Percentiles rank a stretch among this genome's conserved stretches.
phyloP scores from a whole-genome alignment of 1,140 invertebrate genomes.

The Rhyzopertha dominica region DNA sequence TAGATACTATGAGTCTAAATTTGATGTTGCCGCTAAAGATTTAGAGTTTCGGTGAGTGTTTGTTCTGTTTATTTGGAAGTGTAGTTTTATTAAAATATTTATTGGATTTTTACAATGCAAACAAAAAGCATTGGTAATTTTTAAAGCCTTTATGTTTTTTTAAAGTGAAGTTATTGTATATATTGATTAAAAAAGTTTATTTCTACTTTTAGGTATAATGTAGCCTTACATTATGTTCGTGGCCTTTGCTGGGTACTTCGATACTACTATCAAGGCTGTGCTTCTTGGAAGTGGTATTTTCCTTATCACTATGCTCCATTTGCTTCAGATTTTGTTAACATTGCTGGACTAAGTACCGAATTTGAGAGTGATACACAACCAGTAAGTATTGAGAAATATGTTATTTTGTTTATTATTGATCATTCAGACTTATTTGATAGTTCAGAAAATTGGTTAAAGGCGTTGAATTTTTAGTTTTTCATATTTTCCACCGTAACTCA shows the following conservation, averaged over 20 bases:
- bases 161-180: no score
- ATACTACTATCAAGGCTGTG: conserved; percentile 99
- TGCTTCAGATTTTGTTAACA: conserved; percentile 96
- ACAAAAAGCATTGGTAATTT: no score
- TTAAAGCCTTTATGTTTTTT: no score
- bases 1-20: conserved; percentile 96
- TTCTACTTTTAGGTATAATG: conserved; percentile 61
- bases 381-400: conserved; percentile 51
- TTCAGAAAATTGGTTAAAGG: no score
- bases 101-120: no score
- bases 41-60: conserved; percentile 68
- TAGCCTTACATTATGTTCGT: conserved; percentile 89
- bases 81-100: no score
- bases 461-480: no score
- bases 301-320: conserved; percentile 99
- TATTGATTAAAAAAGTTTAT: conserved; percentile 3
- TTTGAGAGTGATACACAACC: conserved; percentile 88
- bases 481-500: no score
- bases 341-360: conserved; percentile 74
- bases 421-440: no score
- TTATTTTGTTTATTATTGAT: no score
- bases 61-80: no score
- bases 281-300: conserved; percentile 99
- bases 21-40: conserved; percentile 79
- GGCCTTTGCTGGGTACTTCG: conserved; percentile 97